Conservation (phyloP, 2,113 vertebrate species). For the Calonectris borealis region DNA sequence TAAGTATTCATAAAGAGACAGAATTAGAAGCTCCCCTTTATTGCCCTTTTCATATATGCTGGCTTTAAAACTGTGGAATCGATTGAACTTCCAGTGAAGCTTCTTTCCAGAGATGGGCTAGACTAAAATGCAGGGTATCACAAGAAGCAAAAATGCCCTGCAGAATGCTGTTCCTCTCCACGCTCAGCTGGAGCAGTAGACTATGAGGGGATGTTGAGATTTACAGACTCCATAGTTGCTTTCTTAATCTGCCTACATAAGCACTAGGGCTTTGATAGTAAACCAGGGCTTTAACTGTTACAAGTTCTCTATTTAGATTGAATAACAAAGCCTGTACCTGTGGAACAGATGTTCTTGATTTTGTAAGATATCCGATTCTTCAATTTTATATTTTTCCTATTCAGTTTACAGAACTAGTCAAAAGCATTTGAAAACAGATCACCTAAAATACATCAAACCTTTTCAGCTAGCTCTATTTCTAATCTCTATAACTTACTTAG, state of each 20-base stretch:
- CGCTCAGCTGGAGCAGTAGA: neutral
- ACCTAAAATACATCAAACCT: neutral
- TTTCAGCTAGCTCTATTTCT: neutral
- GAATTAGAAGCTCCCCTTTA: conserved; percentile 45
- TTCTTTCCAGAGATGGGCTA: neutral
- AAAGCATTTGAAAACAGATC: neutral
- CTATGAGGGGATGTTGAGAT: neutral
- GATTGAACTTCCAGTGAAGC: conserved; percentile 18
- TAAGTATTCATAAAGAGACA: conserved; percentile 54
- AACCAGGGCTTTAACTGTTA: neutral
- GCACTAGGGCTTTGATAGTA: neutral
- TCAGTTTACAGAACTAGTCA: neutral
- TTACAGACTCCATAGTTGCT: neutral
- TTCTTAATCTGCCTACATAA: neutral
- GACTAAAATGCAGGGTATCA: neutral
- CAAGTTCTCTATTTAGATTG: neutral
- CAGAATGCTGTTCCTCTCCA: neutral
- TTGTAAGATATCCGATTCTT: neutral
- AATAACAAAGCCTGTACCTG: neutral
- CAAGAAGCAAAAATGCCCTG: neutral
- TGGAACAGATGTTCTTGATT: neutral
- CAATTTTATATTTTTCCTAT: neutral
- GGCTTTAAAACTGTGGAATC: conserved; percentile 31
- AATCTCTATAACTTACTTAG: neutral
- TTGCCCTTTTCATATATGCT: conserved; percentile 12